Evolutionary conservation across 2,888 invertebrate genomes (phyloP).

Genomic region (Cyaniris semiargus): DNA sequence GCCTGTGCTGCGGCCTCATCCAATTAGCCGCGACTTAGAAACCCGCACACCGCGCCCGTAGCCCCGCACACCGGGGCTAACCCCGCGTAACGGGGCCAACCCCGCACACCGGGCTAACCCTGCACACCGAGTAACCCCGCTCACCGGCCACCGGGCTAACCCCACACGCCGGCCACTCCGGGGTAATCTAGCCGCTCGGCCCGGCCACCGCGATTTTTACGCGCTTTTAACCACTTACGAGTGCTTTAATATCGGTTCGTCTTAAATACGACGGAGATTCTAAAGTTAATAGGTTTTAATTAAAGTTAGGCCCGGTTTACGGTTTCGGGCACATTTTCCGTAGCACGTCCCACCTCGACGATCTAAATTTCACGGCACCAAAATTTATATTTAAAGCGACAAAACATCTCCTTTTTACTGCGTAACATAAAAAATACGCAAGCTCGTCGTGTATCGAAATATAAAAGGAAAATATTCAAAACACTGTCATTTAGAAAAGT

Average conservation of each 20-base stretch:
- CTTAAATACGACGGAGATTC: constrained; percentile 11
- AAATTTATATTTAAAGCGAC: background rate
- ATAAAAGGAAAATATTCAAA: constrained; percentile 23
- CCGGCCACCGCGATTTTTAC: constrained; percentile 25
- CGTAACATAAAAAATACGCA: constrained; percentile 12
- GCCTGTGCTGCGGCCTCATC: constrained; percentile 66
- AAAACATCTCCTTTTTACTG: constrained; percentile 1
- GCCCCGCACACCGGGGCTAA: constrained; percentile 45
- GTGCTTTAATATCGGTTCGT: constrained; percentile 9
- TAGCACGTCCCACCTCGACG: background rate
- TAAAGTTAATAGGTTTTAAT: constrained; percentile 9
- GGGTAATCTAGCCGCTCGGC: constrained; percentile 28
- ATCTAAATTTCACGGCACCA: background rate
- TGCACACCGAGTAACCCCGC: background rate
- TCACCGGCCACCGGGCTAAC: constrained; percentile 29
- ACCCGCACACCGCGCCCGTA: constrained; percentile 54
- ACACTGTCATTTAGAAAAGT: constrained; percentile 69
- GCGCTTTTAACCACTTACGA: constrained; percentile 10
- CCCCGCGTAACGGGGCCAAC: background rate
- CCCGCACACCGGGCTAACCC: background rate
- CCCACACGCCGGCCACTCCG: constrained; percentile 28
- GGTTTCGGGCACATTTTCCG: background rate
- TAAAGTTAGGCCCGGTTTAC: constrained; percentile 5
- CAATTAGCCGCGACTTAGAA: constrained; percentile 79
- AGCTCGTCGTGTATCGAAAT: constrained; percentile 22